Evolutionary conservation across 2,113 vertebrate species (phyloP).

Genomic region (Hemibagrus wyckioides): DNA sequence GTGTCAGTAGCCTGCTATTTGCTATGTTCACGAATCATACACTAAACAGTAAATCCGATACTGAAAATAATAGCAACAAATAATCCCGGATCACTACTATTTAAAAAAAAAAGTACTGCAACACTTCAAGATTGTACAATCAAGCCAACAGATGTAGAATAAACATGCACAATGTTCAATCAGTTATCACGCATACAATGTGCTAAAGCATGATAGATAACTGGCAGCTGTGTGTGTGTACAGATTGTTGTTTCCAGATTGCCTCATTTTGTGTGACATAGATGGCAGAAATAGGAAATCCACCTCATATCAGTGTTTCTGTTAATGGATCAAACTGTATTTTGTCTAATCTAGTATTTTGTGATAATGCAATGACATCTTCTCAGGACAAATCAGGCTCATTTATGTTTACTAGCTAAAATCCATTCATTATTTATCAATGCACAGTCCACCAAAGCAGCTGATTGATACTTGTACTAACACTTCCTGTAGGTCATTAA

Average conservation of each 20-base stretch:
- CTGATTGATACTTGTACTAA: constrained; percentile 22
- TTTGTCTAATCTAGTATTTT: not conserved
- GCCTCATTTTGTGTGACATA: constrained; percentile 12
- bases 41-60: not conserved
- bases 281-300: not conserved
- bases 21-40: not conserved
- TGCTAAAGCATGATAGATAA: not conserved
- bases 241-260: constrained; percentile 27
- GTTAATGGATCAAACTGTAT: not conserved
- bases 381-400: constrained; percentile 45
- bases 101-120: not conserved
- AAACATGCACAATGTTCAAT: not conserved
- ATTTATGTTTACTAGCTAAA: constrained; percentile 50
- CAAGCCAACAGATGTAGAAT: not conserved
- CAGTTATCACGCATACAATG: not conserved
- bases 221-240: constrained; percentile 4
- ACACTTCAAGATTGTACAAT: not conserved
- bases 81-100: not conserved
- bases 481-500: constrained; percentile 9
- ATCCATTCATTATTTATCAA: constrained; percentile 52
- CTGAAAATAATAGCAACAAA: not conserved
- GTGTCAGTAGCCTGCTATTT: not conserved
- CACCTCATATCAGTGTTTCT: not conserved
- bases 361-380: not conserved
- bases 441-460: constrained; percentile 29